These are phyloP conservation scores for Lepetodrilus schrolli DNA, from an alignment of 2,888 invertebrate genomes.

Conservation along the genomic window DNA sequence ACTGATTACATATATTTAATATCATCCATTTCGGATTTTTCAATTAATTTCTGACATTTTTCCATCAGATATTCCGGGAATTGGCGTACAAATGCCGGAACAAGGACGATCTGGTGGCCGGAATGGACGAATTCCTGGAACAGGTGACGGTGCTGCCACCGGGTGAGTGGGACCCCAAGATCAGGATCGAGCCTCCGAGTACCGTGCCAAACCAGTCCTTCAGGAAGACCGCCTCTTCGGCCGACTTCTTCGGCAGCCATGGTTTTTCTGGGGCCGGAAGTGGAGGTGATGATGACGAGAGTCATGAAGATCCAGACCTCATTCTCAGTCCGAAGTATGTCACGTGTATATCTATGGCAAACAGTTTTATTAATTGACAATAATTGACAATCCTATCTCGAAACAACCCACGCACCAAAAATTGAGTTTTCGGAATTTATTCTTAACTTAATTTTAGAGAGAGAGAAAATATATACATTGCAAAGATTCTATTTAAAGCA, in stretches of 20 bases:
- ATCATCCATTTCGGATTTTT: no score
- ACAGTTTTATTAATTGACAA: background rate
- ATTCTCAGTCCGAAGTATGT: constrained; percentile 83
- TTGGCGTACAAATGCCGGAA: constrained; percentile 72
- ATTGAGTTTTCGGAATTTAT: no score
- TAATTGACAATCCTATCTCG: background rate
- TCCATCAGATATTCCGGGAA: constrained; percentile 70
- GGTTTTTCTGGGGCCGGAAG: background rate
- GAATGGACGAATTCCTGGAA: constrained; percentile 96
- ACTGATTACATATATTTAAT: no score
- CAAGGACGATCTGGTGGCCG: constrained; percentile 90
- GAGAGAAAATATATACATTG: no score
- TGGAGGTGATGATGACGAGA: constrained; percentile 84
- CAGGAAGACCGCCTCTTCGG: constrained; percentile 34
- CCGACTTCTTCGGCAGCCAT: background rate
- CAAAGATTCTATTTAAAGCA: no score
- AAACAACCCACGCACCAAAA: background rate
- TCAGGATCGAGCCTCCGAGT: constrained; percentile 77
- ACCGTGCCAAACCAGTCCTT: constrained; percentile 64
- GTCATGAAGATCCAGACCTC: constrained; percentile 82
- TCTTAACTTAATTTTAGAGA: no score
- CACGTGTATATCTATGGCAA: background rate
- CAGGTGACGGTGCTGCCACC: constrained; percentile 87
- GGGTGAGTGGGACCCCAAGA: constrained; percentile 97
- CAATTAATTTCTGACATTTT: no score